Base-by-base conservation (phyloP, 2,888 invertebrate species). In the Gortyna flavago region DNA sequence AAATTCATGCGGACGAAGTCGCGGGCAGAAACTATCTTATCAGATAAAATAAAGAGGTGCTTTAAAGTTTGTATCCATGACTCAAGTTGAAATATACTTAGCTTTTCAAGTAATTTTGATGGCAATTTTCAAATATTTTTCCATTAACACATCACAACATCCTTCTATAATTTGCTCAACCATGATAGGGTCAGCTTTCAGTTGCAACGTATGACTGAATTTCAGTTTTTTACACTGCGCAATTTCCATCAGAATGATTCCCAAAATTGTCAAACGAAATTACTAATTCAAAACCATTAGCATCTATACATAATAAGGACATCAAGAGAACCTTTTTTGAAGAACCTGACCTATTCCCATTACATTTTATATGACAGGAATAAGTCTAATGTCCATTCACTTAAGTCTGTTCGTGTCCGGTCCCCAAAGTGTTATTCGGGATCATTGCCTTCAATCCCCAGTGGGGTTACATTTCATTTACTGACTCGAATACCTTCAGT, bases 341-440 rank as follows among this genome's bases (percentile, higher is more conserved):
- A 84, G 80, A 68, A 68, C 69, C 67, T 84, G 76, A 66, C 76
- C 68, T 77, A 70, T 44, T 73, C 25, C 72, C 77, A 80, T 87
- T 85, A 85, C 81, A 80, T 75, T 87, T 88, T 85, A 81, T 87
- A 85, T 86, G 88, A 81, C 78, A 80, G 79, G 81, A 75, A 75
- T 76, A 73, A 61, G 72, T 71, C 75, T 86, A 85, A 88, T 78
- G 82, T 75, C 84, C 83, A 84, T 85, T 86, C 79, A 81, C 81
- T 80, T 87, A 87, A 85, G 78, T 71, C 77, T 18, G 51, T 71
- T 18, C 81, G 70, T 78, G 77, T 87, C 82, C 85, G 77, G 83
- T 70, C 82, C 75, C 79, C 62, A 21, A 80, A 83, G 84, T 79
- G 76, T 79, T 80, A 80, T 85, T 81, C 78, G 41, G 77, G 83